Conservation (phyloP, 2,797 vertebrate genomes). For the Monodelphis domestica region DNA sequence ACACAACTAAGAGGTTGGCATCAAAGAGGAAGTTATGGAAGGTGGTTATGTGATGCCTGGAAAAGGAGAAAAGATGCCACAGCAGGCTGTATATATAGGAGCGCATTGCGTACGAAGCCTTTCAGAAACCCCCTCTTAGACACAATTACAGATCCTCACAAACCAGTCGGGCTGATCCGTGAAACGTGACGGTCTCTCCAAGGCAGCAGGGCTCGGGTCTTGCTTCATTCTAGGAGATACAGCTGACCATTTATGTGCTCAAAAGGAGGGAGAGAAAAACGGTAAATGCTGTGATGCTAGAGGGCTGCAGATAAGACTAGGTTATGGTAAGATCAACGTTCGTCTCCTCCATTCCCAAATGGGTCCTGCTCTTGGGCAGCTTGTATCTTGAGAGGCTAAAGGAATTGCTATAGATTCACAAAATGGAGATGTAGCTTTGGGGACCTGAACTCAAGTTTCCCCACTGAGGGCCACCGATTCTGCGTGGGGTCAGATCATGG, state of each 20-base stretch:
- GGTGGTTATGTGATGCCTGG: neutral
- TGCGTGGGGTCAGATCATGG: neutral
- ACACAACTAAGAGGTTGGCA: neutral
- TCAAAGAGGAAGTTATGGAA: no score
- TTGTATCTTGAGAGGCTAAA: constrained; percentile 38
- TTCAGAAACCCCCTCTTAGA: constrained; percentile 52
- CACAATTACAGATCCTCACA: constrained; percentile 45
- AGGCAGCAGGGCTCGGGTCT: constrained; percentile 37
- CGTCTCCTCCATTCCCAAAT: constrained; percentile 14
- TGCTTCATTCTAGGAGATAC: neutral
- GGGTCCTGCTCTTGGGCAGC: constrained; percentile 4
- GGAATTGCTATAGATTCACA: constrained; percentile 41
- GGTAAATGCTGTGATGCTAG: neutral
- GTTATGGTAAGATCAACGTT: neutral
- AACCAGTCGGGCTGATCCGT: constrained; percentile 43
- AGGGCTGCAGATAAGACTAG: neutral
- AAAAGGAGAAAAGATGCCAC: neutral
- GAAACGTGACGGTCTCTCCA: constrained; percentile 37
- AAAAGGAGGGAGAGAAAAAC: neutral
- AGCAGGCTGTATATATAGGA: constrained; percentile 24
- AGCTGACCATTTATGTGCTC: neutral
- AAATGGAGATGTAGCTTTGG: constrained; percentile 14
- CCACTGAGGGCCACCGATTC: constrained; percentile 26
- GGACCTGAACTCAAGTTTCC: constrained; percentile 31
- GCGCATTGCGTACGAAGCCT: constrained; percentile 52